A percentile compares a stretch with the other conserved stretches of the same genome.
These are phyloP conservation scores for Drosophila siamana DNA, from an alignment of 2,888 invertebrate genomes.

Conservation along the genomic window DNA sequence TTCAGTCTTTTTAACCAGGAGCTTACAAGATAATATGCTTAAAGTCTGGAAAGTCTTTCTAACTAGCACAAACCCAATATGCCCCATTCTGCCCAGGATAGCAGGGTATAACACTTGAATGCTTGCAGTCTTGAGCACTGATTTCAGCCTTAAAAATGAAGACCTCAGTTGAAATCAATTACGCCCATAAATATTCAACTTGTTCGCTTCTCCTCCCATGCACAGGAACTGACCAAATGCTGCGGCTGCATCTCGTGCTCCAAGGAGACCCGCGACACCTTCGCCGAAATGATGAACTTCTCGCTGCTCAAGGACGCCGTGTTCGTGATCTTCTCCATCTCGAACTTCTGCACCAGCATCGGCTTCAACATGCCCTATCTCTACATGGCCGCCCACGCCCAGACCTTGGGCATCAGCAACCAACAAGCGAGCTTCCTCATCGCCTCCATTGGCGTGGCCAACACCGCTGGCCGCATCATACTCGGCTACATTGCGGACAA, in stretches of 20 bases:
- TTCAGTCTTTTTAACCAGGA: too few relatives aligned
- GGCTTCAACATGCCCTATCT: conserved; percentile 98
- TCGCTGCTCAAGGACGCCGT: conserved; percentile 93
- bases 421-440: conserved; percentile 90
- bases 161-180: too few relatives aligned
- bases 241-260: conserved; percentile 89
- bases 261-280: conserved; percentile 89
- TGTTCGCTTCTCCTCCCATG: neutral
- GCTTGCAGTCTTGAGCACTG: too few relatives aligned
- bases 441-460: conserved; percentile 93
- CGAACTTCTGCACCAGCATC: conserved; percentile 95
- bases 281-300: conserved; percentile 94
- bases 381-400: conserved; percentile 92
- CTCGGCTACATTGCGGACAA: conserved; percentile 95
- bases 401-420: conserved; percentile 87
- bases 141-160: too few relatives aligned
- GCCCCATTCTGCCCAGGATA: too few relatives aligned
- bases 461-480: conserved; percentile 94
- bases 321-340: conserved; percentile 95
- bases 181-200: too few relatives aligned
- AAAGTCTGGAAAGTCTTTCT: too few relatives aligned
- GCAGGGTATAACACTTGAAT: too few relatives aligned
- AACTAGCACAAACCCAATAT: too few relatives aligned
- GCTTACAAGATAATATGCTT: too few relatives aligned
- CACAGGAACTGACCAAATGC: conserved; percentile 83